Conservation (phyloP, 2,113 vertebrate genomes). For the Dromas ardeola region DNA sequence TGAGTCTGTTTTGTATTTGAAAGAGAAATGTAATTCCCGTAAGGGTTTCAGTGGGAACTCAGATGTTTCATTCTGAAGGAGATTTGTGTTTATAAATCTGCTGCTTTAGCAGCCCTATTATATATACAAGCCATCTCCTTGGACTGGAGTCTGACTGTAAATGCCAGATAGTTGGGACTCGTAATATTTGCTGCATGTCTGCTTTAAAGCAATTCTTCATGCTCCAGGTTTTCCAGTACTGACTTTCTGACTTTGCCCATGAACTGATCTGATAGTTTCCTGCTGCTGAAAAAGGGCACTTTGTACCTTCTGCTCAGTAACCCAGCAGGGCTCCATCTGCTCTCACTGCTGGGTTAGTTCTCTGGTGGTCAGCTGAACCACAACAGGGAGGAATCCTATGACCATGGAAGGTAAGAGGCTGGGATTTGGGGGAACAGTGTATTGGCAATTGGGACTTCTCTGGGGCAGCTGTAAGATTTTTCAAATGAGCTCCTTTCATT, state of each 20-base stretch:
- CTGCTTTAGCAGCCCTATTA: neutral
- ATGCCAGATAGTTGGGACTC: neutral
- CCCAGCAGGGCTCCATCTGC: neutral
- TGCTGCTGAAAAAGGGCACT: neutral
- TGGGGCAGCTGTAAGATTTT: neutral
- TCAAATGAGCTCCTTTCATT: neutral
- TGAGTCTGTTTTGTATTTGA: neutral
- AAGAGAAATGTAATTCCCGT: neutral
- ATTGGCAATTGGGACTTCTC: neutral
- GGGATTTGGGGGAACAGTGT: neutral
- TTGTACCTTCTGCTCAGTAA: neutral
- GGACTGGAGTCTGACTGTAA: neutral
- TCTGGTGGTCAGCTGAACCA: neutral
- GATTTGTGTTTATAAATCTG: conserved; percentile 22
- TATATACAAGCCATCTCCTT: neutral
- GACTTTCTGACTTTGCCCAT: neutral
- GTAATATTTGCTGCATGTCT: neutral
- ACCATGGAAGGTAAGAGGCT: neutral
- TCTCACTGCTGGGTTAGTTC: neutral
- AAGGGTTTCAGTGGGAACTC: neutral
- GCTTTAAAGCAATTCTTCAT: neutral
- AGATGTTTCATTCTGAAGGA: neutral
- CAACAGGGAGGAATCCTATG: neutral
- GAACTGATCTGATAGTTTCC: neutral
- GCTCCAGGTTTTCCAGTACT: neutral